Base-by-base conservation (phyloP, 1,140 invertebrate species). In the Hycleus cichorii region DNA sequence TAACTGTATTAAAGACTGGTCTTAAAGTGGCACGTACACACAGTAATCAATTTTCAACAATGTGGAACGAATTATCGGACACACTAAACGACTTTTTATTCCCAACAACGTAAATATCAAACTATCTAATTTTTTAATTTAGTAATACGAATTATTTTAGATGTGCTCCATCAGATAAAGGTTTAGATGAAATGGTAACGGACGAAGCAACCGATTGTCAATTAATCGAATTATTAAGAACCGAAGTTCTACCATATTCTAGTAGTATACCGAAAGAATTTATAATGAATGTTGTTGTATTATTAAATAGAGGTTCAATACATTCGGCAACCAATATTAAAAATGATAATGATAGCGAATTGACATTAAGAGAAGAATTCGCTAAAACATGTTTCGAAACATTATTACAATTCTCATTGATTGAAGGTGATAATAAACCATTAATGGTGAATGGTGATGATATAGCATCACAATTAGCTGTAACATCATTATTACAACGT, bases 371-470 rank as follows among this genome's bases (percentile, higher is more conserved):
- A 18, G 94, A 98, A 76, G 94, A 97, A 69, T 97, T 98, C 78
- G 94, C 95, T 18, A 90, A 95, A 70, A 90, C 89, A 0, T 98
- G 95, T 72, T 97, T 98, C 71, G 94, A 97, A 75, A 97, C 95
- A 1, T 78, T 97, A 18, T 80, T 98, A 9, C 93, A 97, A 74
- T 97, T 97, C 77, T 95, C 93, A 1, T 80, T 87, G 57, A 78
- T 86, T 27, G 86, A 90, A 69, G 85, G 87, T 62, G 78, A 76
- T 62, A 74, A 76, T 57, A 77, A 80, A 50, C 64, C 73, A 67
- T 72, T 67, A 57, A 70, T 68, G 7, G 63, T 68, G 7, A 72
- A 66, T 46, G 60, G 59, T 52, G 70, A 59, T 54, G 73, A 73
- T 11, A 75, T 90, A 50, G 88, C 91, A 32, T 90, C 89, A 2